Evolutionary conservation across 2,113 vertebrate species (phyloP), one percentile per base, ranked within the genome.

Genomic region (Chloebia gouldiae): DNA sequence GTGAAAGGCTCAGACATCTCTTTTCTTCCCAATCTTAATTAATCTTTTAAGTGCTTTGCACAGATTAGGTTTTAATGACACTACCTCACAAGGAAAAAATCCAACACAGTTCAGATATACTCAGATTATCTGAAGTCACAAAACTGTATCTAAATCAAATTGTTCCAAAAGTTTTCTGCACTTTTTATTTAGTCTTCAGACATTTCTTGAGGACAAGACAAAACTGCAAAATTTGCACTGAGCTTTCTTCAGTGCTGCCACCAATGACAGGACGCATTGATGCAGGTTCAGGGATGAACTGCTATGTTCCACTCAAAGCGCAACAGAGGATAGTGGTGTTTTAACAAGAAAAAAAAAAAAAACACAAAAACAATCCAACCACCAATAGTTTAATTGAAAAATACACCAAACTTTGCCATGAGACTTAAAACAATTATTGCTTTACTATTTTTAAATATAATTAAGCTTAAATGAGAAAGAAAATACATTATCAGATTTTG

Each of bases 1-100:
- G 96, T 94, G 92, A 96, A 97, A 93, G 83, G 69, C 56, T 94
- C 68, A 92, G 76, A 64, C 82, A 94, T 86, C 64, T 90, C 82
- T 82, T 60, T 94, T 81, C 72, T 88, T 86, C 40, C 42, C 77
- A 64, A 11, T 69, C 83, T 78, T 97, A 94, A 96, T 96, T 94
- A 93, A 93, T 86, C 79, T 65, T 88, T 83, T 86, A 86, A 7
- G 2, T 92, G 88, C 94, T 89, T 84, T 78, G 77, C 88, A 93
- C 59, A 90, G 86, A 81, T 40, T 57, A 30, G 1, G 24, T 81
- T 90, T 90, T 94, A 96, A 93, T 77, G 50, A 15, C 45, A 42
- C 44, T 76, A 72, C 23, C 90, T 86, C 50, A 72, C 49, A 72
- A 77, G 33, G 39, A 60, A 61, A 83, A 75, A 63, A n/a, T 70